Conservation (phyloP, 2,797 vertebrate species). For the Myoxocephalus aenaeus region DNA sequence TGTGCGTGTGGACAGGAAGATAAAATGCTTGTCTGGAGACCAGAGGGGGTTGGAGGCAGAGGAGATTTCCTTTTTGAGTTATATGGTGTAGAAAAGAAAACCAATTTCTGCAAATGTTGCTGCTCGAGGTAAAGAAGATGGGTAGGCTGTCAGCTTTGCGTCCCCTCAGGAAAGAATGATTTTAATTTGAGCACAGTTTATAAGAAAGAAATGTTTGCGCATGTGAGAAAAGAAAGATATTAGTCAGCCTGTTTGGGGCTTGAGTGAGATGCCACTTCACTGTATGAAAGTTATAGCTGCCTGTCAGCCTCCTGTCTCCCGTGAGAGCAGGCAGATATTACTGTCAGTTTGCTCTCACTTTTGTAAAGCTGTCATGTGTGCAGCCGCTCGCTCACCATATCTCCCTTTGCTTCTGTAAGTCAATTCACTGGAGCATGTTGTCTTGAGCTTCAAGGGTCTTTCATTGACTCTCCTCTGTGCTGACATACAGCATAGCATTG, state of each 20-base stretch:
- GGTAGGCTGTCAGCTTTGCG: conserved; percentile 51
- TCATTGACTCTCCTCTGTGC: conserved; percentile 15
- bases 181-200: conserved; percentile 54
- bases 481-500: conserved; percentile 10
- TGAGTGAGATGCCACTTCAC: conserved; percentile 36
- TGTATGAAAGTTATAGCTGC: conserved; percentile 49
- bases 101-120: conserved; percentile 35
- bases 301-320: conserved; percentile 46
- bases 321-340: conserved; percentile 40
- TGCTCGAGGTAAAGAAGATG: conserved; percentile 44
- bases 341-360: conserved; percentile 49
- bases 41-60: conserved; percentile 50
- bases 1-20: conserved; percentile 70
- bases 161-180: conserved; percentile 38
- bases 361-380: conserved; percentile 48
- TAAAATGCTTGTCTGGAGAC: conserved; percentile 67
- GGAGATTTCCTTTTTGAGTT: conserved; percentile 69
- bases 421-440: conserved; percentile 42
- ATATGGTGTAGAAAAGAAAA: conserved; percentile 54
- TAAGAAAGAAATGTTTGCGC: conserved; percentile 3
- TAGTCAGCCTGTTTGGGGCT: conserved; percentile 30
- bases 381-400: conserved; percentile 16
- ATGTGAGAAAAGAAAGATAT: conserved; percentile 7
- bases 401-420: conserved; percentile 25
- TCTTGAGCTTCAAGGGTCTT: conserved; percentile 37